phyloP scores from a whole-genome alignment of 2,113 vertebrate genomes.

The Oryzias woworae region DNA sequence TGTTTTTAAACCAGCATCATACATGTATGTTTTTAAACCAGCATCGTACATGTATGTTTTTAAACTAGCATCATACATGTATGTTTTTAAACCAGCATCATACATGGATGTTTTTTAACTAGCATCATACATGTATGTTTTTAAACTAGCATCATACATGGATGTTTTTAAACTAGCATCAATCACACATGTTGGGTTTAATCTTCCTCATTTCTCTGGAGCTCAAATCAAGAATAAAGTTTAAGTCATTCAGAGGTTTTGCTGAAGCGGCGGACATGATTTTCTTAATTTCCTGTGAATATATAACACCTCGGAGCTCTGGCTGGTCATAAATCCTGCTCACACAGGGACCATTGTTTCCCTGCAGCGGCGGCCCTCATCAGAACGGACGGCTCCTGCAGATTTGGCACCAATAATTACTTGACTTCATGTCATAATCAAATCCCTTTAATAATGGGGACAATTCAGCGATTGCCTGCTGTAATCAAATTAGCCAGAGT shows the following conservation, averaged over 20 bases:
- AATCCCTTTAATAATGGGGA: constrained; percentile 93
- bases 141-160: too few species aligned
- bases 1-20: too few species aligned
- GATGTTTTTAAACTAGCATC: too few species aligned
- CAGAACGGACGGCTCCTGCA: constrained; percentile 59
- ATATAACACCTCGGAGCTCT: constrained; percentile 27
- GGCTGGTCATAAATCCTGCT: constrained; percentile 3
- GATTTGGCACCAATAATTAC: constrained; percentile 72
- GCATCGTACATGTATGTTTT: too few species aligned
- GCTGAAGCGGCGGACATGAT: background rate
- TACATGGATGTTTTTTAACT: too few species aligned
- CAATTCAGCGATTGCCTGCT: constrained; percentile 85
- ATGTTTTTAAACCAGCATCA: too few species aligned
- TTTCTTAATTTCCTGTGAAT: constrained; percentile 25
- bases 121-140: too few species aligned
- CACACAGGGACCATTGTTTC: constrained; percentile 24
- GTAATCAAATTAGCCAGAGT: constrained; percentile 96
- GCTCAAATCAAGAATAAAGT: too few species aligned
- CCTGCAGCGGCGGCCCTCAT: constrained; percentile 46
- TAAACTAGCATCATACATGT: too few species aligned
- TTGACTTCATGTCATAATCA: constrained; percentile 89
- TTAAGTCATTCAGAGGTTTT: background rate
- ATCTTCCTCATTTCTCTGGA: too few species aligned
- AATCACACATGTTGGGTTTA: too few species aligned
- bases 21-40: too few species aligned